Evolutionary conservation across 2,113 vertebrate species (phyloP).

Genomic region (Gasterosteus nipponicus): DNA sequence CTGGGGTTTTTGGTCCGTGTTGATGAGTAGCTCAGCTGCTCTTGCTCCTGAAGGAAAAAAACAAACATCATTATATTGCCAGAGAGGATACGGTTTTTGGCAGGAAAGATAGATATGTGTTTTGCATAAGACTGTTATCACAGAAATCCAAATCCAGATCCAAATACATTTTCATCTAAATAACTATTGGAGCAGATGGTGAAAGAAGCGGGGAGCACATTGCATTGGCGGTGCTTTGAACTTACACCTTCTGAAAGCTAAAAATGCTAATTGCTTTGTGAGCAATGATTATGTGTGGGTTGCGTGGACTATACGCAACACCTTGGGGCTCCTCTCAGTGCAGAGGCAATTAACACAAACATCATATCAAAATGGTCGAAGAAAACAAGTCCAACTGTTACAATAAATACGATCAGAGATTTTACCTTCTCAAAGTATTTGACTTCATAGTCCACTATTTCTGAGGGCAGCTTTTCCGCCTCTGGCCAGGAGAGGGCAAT

Average conservation of each 20-base stretch:
- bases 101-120: slow-evolving; percentile 12
- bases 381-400: not conserved
- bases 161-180: slow-evolving; percentile 34
- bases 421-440: slow-evolving; percentile 98
- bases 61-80: slow-evolving; percentile 8
- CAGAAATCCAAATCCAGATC: slow-evolving; percentile 15
- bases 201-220: slow-evolving; percentile 24
- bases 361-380: not conserved
- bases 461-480: slow-evolving; percentile 88
- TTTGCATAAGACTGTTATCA: slow-evolving; percentile 28
- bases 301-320: not conserved
- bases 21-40: slow-evolving; percentile 97
- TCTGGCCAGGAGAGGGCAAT: slow-evolving; percentile 98
- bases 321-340: not conserved
- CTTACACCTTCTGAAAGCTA: slow-evolving; percentile 25
- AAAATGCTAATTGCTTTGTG: slow-evolving; percentile 36
- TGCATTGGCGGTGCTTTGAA: slow-evolving; percentile 18
- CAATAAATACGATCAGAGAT: not conserved
- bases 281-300: slow-evolving; percentile 4
- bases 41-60: slow-evolving; percentile 85
- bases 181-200: slow-evolving; percentile 40
- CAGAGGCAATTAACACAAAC: not conserved
- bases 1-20: slow-evolving; percentile 92
- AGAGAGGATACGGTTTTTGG: slow-evolving; percentile 31
- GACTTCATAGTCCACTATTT: slow-evolving; percentile 97